Evolutionary conservation across 2,113 vertebrate species (phyloP).

Genomic region (Toxotes jaculatrix): DNA sequence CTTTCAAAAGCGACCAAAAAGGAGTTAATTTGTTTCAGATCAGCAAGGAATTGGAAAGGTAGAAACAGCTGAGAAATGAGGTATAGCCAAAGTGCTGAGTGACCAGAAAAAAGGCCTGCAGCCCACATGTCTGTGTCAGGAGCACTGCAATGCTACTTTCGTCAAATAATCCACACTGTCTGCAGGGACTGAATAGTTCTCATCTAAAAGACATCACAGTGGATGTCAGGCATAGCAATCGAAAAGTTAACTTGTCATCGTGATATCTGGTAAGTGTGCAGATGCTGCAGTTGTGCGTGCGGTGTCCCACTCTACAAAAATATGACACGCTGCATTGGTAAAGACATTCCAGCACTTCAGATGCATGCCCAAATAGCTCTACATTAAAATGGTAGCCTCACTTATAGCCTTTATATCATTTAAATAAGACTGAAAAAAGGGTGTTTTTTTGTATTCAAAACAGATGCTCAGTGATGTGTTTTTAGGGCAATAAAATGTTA

Average conservation of each 20-base stretch:
- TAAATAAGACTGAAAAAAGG: conserved; percentile 24
- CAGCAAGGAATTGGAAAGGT: conserved; percentile 62
- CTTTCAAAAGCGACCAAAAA: conserved; percentile 41
- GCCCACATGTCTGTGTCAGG: conserved; percentile 69
- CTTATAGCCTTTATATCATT: not conserved
- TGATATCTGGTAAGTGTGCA: conserved; percentile 45
- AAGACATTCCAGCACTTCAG: conserved; percentile 2
- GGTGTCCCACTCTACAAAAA: conserved; percentile 52
- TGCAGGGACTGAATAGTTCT: conserved; percentile 46
- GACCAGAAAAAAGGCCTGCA: conserved; percentile 69
- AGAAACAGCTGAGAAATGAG: conserved; percentile 70
- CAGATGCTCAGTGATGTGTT: conserved; percentile 49
- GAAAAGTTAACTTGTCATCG: conserved; percentile 60
- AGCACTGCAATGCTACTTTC: conserved; percentile 65
- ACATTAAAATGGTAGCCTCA: not conserved
- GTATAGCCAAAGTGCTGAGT: conserved; percentile 75
- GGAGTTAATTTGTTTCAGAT: conserved; percentile 67
- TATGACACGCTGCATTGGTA: conserved; percentile 45
- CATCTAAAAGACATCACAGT: conserved; percentile 58
- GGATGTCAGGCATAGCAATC: conserved; percentile 57
- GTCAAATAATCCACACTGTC: conserved; percentile 61
- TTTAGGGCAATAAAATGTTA: conserved; percentile 55
- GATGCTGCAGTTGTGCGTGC: conserved; percentile 42
- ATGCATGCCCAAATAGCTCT: too few relatives aligned
- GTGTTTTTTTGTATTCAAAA: conserved; percentile 26